Evolutionary conservation across 92 coral and sea anemone species (phyloP).

Genomic region (Epizoanthus scotinus): DNA sequence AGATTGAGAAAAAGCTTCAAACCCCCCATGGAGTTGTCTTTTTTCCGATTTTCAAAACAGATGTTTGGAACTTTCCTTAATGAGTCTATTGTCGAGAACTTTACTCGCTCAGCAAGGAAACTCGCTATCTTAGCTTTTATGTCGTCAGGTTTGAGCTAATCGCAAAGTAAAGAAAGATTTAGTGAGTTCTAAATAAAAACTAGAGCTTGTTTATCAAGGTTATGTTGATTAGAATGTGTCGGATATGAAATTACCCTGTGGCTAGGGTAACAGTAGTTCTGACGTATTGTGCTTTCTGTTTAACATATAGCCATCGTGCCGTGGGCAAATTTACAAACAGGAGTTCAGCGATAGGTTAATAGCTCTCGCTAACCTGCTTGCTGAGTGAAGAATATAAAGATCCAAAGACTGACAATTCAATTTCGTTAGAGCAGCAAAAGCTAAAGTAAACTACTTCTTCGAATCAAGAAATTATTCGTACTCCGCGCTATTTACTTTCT

Average conservation of each 20-base stretch:
- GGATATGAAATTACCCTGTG: slow-evolving; percentile 27
- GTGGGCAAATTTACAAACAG: slow-evolving; percentile 13
- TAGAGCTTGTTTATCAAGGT: slow-evolving; percentile 19
- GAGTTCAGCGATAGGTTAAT: slow-evolving; percentile 15
- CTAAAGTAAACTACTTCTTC: not conserved
- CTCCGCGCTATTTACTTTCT: not conserved
- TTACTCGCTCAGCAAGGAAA: slow-evolving; percentile 7
- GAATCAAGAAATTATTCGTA: not conserved
- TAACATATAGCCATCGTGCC: slow-evolving; percentile 5
- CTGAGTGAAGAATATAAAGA: not conserved
- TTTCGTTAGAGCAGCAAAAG: not conserved
- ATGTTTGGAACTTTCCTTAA: slow-evolving; percentile 5
- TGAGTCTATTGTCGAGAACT: slow-evolving; percentile 7
- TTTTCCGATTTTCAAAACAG: not conserved
- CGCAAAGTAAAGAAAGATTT: slow-evolving; percentile 24
- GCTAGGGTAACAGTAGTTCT: slow-evolving; percentile 11
- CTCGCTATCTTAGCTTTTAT: not conserved
- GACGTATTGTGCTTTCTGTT: slow-evolving; percentile 15
- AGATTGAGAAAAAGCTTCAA: not conserved
- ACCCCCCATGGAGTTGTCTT: slow-evolving; percentile 21
- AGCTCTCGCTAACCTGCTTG: slow-evolving; percentile 6
- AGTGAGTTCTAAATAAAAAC: not conserved
- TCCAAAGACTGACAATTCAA: slow-evolving; percentile 9
- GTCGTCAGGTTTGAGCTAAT: slow-evolving; percentile 9
- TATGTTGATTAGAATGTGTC: slow-evolving; percentile 32